These are phyloP conservation scores for Campopleginae sp. DNA, from an alignment of 2,888 invertebrate species.

Conservation along the genomic window DNA sequence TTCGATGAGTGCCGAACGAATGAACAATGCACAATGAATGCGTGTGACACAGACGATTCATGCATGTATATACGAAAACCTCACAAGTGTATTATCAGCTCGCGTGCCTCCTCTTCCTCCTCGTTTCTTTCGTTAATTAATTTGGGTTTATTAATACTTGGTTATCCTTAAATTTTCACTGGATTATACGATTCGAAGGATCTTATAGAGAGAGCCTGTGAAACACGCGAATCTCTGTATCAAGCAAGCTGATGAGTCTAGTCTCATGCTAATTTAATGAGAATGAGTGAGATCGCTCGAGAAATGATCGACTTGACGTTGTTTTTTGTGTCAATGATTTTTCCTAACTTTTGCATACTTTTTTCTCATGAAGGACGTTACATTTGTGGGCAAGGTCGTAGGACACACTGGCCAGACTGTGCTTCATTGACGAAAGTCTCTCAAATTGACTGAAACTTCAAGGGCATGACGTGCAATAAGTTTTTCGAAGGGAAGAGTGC, in stretches of 20 bases:
- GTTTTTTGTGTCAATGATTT: conserved; percentile 24
- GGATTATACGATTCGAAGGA: conserved; percentile 42
- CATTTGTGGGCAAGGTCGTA: conserved; percentile 57
- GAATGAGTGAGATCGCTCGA: conserved; percentile 62
- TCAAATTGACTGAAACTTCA: conserved; percentile 16
- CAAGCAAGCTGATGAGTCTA: conserved; percentile 73
- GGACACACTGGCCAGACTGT: conserved; percentile 70
- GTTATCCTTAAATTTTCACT: conserved; percentile 54
- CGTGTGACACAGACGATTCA: conserved; percentile 62
- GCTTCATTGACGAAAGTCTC: conserved; percentile 18
- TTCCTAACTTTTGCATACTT: background rate
- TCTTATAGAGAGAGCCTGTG: conserved; percentile 36
- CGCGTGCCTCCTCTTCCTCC: conserved; percentile 79
- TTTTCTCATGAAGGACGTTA: conserved; percentile 48
- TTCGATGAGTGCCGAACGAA: conserved; percentile 50
- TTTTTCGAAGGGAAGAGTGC: background rate
- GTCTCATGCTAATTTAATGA: conserved; percentile 72
- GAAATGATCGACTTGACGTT: conserved; percentile 37
- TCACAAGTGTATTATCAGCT: conserved; percentile 81
- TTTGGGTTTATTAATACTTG: conserved; percentile 69
- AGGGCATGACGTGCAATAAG: conserved; percentile 54
- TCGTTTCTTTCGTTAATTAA: conserved; percentile 73
- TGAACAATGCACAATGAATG: conserved; percentile 56
- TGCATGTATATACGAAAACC: conserved; percentile 76
- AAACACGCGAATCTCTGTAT: conserved; percentile 63